phyloP scores from a whole-genome alignment of 37 sponge, comb jelly and placozoan genomes.

The Spongilla lacustris region DNA sequence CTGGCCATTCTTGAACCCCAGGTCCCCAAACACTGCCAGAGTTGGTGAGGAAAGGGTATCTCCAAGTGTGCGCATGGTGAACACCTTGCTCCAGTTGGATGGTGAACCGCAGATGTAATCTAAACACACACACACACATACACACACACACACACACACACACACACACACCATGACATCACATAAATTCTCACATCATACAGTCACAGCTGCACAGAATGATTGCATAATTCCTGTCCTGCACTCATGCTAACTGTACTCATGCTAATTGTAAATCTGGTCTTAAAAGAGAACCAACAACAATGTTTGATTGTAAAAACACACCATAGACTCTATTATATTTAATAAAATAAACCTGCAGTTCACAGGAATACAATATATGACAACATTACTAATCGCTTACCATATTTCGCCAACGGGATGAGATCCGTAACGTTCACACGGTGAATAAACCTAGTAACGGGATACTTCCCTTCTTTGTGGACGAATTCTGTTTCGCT shows the following conservation, averaged over 20 bases:
- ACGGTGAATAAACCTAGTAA: slow-evolving; percentile 20
- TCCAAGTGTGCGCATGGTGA: slow-evolving; percentile 28
- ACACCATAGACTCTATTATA: too few relatives aligned
- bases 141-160: background rate
- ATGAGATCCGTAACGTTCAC: slow-evolving; percentile 9
- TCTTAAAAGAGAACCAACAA: too few relatives aligned
- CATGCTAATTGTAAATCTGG: too few relatives aligned
- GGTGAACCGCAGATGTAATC: slow-evolving; percentile 31
- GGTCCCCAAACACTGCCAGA: slow-evolving; percentile 34
- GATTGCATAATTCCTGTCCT: too few relatives aligned
- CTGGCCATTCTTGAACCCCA: slow-evolving; percentile 26
- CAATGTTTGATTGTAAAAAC: too few relatives aligned
- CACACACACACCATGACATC: background rate
- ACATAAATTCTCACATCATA: background rate
- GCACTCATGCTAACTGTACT: too few relatives aligned
- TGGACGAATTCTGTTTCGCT: background rate
- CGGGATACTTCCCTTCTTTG: background rate
- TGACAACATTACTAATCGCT: background rate
- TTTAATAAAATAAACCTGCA: too few relatives aligned
- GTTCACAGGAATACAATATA: too few relatives aligned
- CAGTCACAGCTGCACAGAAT: background rate
- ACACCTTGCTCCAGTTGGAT: slow-evolving; percentile 19
- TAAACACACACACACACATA: background rate
- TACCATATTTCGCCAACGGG: slow-evolving; percentile 25
- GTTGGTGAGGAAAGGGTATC: background rate